A percentile compares a stretch with the other conserved stretches of the same genome.
Evolutionary conservation across 2,113 vertebrate genomes (phyloP).

Genomic region (Neotoma lepida): DNA sequence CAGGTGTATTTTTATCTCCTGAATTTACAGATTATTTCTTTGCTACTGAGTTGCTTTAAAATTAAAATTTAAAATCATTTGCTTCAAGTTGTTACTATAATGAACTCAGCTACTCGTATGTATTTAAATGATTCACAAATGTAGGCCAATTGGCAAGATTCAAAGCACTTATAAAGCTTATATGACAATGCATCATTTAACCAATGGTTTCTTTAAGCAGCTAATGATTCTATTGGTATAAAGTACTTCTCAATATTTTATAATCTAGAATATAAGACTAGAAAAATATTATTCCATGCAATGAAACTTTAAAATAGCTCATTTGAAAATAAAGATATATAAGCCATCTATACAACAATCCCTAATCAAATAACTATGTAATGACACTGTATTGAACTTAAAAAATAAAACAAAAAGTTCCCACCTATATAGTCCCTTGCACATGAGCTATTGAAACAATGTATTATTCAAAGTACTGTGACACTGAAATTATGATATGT

Average conservation of each 20-base stretch:
- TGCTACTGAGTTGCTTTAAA: conserved; percentile 31
- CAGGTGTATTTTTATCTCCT: not conserved
- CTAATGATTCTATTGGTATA: conserved; percentile 9
- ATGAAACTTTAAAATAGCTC: not conserved
- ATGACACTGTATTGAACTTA: not conserved
- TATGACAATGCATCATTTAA: conserved; percentile 52
- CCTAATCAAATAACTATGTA: not conserved
- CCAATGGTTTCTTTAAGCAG: conserved; percentile 13
- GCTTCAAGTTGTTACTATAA: conserved; percentile 36
- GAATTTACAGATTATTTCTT: conserved; percentile 4
- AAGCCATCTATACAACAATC: not conserved
- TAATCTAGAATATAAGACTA: not conserved
- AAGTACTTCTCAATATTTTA: not conserved
- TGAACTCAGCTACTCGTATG: not conserved
- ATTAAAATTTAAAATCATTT: conserved; percentile 38
- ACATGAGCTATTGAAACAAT: not conserved
- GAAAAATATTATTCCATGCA: conserved; percentile 22
- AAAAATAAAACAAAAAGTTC: not conserved
- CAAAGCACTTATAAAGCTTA: conserved; percentile 18
- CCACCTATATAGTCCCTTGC: not conserved
- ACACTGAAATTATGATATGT: not conserved
- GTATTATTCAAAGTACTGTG: not conserved
- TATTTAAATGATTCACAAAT: conserved; percentile 13
- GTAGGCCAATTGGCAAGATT: not conserved
- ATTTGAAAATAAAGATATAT: conserved; percentile 12